Base-by-base conservation (phyloP, 2,888 invertebrate species). In the Torymus aiolomorphi region DNA sequence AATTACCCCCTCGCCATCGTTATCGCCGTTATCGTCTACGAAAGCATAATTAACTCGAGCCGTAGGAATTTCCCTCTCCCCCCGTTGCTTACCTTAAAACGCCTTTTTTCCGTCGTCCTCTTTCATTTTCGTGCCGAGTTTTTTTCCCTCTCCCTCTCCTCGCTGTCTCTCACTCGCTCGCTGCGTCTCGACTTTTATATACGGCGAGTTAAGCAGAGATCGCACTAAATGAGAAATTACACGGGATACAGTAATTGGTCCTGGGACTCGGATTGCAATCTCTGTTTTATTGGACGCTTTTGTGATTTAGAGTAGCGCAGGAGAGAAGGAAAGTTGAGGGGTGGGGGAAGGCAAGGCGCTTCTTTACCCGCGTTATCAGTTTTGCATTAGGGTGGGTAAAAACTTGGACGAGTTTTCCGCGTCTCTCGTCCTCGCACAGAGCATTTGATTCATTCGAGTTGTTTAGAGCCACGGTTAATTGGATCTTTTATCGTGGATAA, bases 11-110 rank as follows among this genome's bases (percentile, higher is more conserved):
- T 42, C 8, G 83, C 83, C 82, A 82, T 84, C 81, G 82, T 82
- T 82, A 70, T 56, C 82, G 80, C 80, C 80, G 42, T 10, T 5
- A 42, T 42, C 78, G 66, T 82, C 82, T 82, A 83, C 83, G 77
- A 82, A 82, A 82, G 81, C 76, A 82, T 83, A 56, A 57, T 78
- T 71, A 72, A 63, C 52, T 73, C 63, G 24, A 51, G 63, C 66
- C 12, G 59, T 71, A n/a, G 49, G 49, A 63, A 59, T 52, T 70
- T 31, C 31, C 63, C 18, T 10, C 8, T 42, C 8, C 42, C 42
- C 8, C 42, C 42, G 42, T 42, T 42, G 42, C 42, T 5, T 42
- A 42, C 42, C 42, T 42, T 42, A 42, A 42, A 42, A 42, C 54
- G 51, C 49, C 59, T 16, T 56, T 56, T 5, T 59, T n/a, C 65